A percentile compares a stretch with the other conserved stretches of the same genome.
These are phyloP conservation scores for Drosophila antonietae DNA, from an alignment of 2,888 invertebrate genomes.

Conservation along the genomic window DNA sequence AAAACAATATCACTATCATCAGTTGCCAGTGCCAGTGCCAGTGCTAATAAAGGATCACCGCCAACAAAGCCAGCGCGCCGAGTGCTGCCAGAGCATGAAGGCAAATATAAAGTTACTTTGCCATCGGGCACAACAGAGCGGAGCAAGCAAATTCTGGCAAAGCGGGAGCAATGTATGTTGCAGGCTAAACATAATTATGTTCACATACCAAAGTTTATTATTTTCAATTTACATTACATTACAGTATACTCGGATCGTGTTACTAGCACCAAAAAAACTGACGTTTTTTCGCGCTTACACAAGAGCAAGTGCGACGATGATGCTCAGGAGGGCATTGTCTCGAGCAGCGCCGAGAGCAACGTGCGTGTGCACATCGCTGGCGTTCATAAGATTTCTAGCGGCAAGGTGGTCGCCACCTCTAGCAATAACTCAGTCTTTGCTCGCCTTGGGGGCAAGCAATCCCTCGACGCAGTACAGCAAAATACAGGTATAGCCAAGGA, in stretches of 20 bases:
- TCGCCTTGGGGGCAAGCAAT: slow-evolving; percentile 81
- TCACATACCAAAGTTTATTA: too few species aligned
- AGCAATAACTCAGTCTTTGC: slow-evolving; percentile 82
- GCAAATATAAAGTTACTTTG: slow-evolving; percentile 86
- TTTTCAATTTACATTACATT: neutral
- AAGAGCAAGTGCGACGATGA: slow-evolving; percentile 58
- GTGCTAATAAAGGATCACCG: slow-evolving; percentile 50
- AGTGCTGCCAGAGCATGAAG: slow-evolving; percentile 86
- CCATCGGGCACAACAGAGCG: slow-evolving; percentile 86
- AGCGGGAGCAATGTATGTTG: slow-evolving; percentile 82
- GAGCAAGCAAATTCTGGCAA: slow-evolving; percentile 85
- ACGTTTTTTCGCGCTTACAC: slow-evolving; percentile 81
- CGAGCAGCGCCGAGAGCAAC: slow-evolving; percentile 59
- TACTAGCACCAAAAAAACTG: slow-evolving; percentile 61
- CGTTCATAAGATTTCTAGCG: slow-evolving; percentile 32
- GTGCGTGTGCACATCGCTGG: slow-evolving; percentile 74
- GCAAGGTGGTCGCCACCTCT: slow-evolving; percentile 33
- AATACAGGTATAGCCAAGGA: slow-evolving; percentile 58
- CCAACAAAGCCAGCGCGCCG: slow-evolving; percentile 81
- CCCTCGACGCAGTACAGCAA: slow-evolving; percentile 29
- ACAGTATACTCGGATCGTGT: slow-evolving; percentile 83
- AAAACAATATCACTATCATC: slow-evolving; percentile 21
- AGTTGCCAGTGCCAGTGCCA: neutral
- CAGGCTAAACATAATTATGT: neutral
- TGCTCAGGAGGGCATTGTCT: slow-evolving; percentile 69